phyloP scores from a whole-genome alignment of 1,140 invertebrate species.

The Berghia stephanieae region DNA sequence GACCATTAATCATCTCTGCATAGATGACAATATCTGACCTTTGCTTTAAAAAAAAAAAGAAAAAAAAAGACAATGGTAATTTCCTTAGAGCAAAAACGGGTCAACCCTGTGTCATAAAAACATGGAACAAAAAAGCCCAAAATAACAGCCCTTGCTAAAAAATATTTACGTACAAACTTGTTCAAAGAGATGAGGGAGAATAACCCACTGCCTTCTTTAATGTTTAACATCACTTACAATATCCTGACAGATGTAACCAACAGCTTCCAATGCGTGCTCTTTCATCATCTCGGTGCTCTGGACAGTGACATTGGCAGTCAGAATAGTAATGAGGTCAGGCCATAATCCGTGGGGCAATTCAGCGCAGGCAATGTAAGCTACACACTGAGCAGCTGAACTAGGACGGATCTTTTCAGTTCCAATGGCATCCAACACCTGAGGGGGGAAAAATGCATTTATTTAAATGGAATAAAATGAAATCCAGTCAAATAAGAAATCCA shows the following conservation, averaged over 20 bases:
- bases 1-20: no score
- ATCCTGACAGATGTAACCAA: constrained; percentile 88
- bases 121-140: background rate
- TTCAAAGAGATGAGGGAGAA: background rate
- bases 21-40: no score
- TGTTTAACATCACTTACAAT: constrained; percentile 72
- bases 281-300: constrained; percentile 91
- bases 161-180: background rate
- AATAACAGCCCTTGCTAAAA: background rate
- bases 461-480: background rate
- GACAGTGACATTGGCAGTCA: constrained; percentile 89
- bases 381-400: constrained; percentile 97
- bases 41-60: no score
- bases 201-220: background rate
- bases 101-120: no score
- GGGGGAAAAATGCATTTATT: background rate
- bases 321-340: constrained; percentile 83
- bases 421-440: constrained; percentile 86
- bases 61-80: no score
- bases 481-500: no score
- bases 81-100: no score
- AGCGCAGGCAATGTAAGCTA: constrained; percentile 96
- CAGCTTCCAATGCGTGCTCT: constrained; percentile 95
- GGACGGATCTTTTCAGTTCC: constrained; percentile 93
- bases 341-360: constrained; percentile 84